phyloP scores from a whole-genome alignment of 2,113 vertebrate species.

The Notothenia rossii region DNA sequence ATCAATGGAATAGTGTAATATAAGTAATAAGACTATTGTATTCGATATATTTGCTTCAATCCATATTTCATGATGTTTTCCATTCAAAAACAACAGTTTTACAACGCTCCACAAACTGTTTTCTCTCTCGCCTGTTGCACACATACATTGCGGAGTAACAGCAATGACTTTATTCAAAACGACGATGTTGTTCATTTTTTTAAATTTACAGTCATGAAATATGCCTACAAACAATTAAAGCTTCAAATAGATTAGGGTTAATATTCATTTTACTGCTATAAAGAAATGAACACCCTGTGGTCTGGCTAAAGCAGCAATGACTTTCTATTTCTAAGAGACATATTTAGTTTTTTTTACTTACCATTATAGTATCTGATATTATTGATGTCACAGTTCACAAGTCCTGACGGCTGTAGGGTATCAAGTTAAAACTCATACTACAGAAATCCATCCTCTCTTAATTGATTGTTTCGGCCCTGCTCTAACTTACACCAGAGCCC shows the following conservation, averaged over 20 bases:
- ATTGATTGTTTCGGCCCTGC: slow-evolving; percentile 3
- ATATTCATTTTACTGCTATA: background rate
- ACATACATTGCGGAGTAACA: no score
- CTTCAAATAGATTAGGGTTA: no score
- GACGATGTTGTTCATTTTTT: no score
- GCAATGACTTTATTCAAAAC: no score
- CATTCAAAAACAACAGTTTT: no score
- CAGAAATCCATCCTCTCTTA: slow-evolving; percentile 4
- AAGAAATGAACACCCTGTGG: background rate
- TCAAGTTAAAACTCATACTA: background rate
- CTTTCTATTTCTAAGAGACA: background rate
- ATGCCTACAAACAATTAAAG: no score
- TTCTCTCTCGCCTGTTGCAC: no score
- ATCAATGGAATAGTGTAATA: background rate
- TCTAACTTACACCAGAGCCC: slow-evolving; percentile 86
- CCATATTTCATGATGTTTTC: no score
- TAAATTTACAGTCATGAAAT: no score
- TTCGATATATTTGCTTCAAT: no score
- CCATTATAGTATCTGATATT: background rate
- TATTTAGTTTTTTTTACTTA: background rate
- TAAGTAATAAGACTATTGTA: background rate
- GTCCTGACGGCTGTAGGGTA: background rate
- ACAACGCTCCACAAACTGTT: no score
- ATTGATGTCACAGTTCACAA: background rate
- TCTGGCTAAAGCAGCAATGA: background rate